Conservation (phyloP, 2,888 invertebrate species). For the Caprella mutica region DNA sequence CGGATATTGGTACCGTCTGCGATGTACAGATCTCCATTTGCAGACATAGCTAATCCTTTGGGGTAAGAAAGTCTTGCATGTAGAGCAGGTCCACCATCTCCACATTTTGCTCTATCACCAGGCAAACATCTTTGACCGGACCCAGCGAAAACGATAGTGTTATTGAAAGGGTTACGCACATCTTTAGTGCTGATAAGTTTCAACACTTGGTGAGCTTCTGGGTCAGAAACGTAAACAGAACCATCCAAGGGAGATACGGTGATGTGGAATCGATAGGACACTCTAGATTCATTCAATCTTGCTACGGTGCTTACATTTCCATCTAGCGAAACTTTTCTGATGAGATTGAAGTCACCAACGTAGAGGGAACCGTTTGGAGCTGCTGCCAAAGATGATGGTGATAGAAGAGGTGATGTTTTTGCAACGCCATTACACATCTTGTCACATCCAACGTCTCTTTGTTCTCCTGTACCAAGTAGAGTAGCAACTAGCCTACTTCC, state of each 20-base stretch:
- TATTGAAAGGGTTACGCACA: slow-evolving; percentile 10
- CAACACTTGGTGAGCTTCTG: slow-evolving; percentile 87
- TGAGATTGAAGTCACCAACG: slow-evolving; percentile 92
- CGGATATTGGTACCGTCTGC: slow-evolving; percentile 91
- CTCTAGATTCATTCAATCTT: slow-evolving; percentile 75
- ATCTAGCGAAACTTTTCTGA: slow-evolving; percentile 77
- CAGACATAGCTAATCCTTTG: slow-evolving; percentile 81
- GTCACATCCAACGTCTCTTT: slow-evolving; percentile 73
- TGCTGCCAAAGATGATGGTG: slow-evolving; percentile 75
- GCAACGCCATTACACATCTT: slow-evolving; percentile 41
- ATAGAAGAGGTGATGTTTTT: slow-evolving; percentile 72
- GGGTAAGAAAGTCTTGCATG: slow-evolving; percentile 88
- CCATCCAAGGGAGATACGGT: slow-evolving; percentile 88
- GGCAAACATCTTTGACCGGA: slow-evolving; percentile 84
- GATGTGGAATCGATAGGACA: slow-evolving; percentile 93
- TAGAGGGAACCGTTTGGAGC: slow-evolving; percentile 94
- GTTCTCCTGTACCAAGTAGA: slow-evolving; percentile 73
- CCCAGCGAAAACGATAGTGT: slow-evolving; percentile 39
- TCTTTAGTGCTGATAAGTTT: slow-evolving; percentile 60
- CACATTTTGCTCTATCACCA: slow-evolving; percentile 85
- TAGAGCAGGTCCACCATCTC: slow-evolving; percentile 83
- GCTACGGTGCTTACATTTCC: slow-evolving; percentile 80
- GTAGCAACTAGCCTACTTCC: slow-evolving; percentile 65
- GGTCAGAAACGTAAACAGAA: slow-evolving; percentile 87
- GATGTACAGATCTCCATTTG: slow-evolving; percentile 82